Conservation (phyloP, 1,140 invertebrate genomes). For the Tenebrio molitor region DNA sequence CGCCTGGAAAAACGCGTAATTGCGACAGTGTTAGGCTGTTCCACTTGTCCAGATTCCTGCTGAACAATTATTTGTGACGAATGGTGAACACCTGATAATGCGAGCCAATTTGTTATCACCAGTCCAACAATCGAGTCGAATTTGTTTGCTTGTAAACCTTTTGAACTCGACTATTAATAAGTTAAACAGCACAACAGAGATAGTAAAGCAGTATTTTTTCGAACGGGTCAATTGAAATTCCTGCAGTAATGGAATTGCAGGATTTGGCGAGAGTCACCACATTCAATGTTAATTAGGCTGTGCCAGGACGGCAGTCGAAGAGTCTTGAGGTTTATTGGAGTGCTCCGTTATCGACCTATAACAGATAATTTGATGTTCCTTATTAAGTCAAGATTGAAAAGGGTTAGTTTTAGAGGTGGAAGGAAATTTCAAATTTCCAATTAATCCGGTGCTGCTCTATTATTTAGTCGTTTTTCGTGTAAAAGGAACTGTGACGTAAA, state of each 20-base stretch:
- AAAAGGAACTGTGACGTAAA: conserved; percentile 9
- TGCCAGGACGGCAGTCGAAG: not conserved
- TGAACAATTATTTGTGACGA: not conserved
- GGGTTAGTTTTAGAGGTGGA: not conserved
- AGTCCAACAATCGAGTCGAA: not conserved
- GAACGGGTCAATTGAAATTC: not conserved
- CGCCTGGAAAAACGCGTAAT: not conserved
- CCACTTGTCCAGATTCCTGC: conserved; percentile 18
- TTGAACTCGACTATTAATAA: conserved; percentile 19
- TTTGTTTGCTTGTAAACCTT: conserved; percentile 13
- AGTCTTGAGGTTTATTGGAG: conserved; percentile 27
- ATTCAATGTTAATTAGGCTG: conserved; percentile 10
- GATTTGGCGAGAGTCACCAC: not conserved
- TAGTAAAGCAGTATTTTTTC: conserved; percentile 13
- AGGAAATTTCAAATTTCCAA: no score
- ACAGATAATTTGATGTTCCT: not conserved
- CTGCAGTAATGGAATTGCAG: conserved; percentile 3
- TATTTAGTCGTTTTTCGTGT: not conserved
- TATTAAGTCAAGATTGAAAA: not conserved
- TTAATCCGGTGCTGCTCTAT: no score
- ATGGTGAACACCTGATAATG: conserved; percentile 9
- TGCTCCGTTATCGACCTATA: conserved; percentile 13
- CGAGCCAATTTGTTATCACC: not conserved
- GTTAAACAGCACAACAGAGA: not conserved
- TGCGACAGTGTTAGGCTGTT: not conserved